Evolutionary conservation across 2,113 vertebrate genomes (phyloP), one percentile per base, ranked within the genome.

Genomic region (Varanus komodoensis): DNA sequence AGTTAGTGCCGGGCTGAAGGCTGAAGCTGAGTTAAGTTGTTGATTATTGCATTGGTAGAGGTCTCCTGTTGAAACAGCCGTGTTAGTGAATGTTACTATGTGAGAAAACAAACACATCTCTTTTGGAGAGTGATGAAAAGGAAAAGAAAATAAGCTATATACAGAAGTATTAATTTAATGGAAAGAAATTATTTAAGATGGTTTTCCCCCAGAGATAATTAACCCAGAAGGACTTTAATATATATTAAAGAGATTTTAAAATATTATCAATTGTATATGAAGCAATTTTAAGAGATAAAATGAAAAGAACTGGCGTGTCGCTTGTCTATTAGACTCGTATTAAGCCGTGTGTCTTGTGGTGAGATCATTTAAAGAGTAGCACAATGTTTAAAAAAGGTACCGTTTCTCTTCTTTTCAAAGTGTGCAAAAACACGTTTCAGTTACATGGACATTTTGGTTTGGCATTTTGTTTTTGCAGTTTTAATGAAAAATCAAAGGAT

Each of bases 211-310:
- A 90, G 95, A 97, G 96, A 96, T 94, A 94, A 73, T 79, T 88
- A 91, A 85, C 96, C 96, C 96, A 95, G 97, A 97, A 95, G 71
- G 95, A 97, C 96, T 97, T 97, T 97, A 97, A 98, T 98, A 97
- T 98, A 97, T 98, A 97, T 97, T 97, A 97, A 97, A 95, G 96
- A 97, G 94, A 97, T 94, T 96, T 96, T 95, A 96, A 97, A 97
- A 95, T 98, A 97, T 96, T 97, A 97, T 97, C 96, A 97, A 95
- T 96, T 97, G 97, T 98, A 97, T 97, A 98, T 96, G 96, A 96
- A 97, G 97, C 96, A 95, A 91, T 95, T 95, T 96, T 96, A 95
- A 95, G 94, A 90, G 82, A 95, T 95, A 96, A 95, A 95, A 97
- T 93, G 88, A 95, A 94, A 95, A 97, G 95, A 95, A 93, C 89